These are phyloP conservation scores for Pangasius macronema DNA, from an alignment of 2,797 vertebrate genomes.

Conservation along the genomic window DNA sequence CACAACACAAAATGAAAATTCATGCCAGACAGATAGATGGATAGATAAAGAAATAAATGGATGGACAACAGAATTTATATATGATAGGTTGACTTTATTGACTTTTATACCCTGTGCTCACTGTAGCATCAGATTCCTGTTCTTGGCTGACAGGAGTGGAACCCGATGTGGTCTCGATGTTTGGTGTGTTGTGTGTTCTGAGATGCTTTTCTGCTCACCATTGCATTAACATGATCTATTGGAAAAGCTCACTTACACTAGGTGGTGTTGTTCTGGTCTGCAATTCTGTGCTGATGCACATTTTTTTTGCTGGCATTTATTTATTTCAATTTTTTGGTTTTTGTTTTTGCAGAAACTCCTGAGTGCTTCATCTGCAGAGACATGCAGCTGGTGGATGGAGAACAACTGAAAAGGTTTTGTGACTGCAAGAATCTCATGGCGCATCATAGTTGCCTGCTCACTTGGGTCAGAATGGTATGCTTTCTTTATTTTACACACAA, in stretches of 20 bases:
- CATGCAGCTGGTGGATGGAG: slow-evolving; percentile 70
- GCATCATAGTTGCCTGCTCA: slow-evolving; percentile 70
- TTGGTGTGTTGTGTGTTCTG: neutral
- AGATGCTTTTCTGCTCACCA: neutral
- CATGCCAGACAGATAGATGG: neutral
- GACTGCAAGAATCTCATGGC: slow-evolving; percentile 74
- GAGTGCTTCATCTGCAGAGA: slow-evolving; percentile 84
- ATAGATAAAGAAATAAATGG: neutral
- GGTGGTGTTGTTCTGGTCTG: neutral
- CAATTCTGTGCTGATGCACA: neutral
- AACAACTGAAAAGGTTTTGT: slow-evolving; percentile 74
- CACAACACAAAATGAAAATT: neutral
- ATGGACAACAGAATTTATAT: neutral
- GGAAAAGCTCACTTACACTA: neutral
- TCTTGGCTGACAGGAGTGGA: neutral
- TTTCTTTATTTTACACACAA: neutral
- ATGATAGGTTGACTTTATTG: neutral
- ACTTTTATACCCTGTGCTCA: neutral
- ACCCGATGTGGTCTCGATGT: neutral
- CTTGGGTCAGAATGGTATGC: slow-evolving; percentile 71
- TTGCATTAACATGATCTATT: neutral
- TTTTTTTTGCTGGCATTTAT: neutral
- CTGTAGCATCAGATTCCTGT: neutral
- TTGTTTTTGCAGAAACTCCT: slow-evolving; percentile 71
- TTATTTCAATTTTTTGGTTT: neutral